phyloP scores from a whole-genome alignment of 2,113 vertebrate genomes.

The Todiramphus chloris region DNA sequence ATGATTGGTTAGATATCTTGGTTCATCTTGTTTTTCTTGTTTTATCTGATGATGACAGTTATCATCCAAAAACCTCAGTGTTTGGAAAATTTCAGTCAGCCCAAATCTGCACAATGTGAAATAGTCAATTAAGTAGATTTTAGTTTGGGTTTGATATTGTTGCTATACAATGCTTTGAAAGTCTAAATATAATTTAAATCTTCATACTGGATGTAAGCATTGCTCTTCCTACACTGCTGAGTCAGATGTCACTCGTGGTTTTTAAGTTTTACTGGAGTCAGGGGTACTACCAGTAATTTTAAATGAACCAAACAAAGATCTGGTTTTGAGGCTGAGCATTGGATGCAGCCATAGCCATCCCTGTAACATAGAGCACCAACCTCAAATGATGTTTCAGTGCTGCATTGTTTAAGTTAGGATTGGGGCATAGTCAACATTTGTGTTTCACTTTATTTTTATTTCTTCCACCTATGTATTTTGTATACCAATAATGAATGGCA shows the following conservation, averaged over 20 bases:
- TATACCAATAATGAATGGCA: not conserved
- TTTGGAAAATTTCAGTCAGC: not conserved
- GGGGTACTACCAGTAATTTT: not conserved
- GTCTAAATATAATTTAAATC: not conserved
- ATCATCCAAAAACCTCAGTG: not conserved
- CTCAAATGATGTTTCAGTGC: not conserved
- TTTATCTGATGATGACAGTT: not conserved
- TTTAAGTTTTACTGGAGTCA: not conserved
- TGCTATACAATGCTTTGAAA: not conserved
- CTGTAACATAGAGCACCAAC: not conserved
- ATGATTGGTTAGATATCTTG: not conserved
- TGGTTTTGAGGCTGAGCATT: accelerated
- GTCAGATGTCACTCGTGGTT: not conserved
- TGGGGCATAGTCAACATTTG: not conserved
- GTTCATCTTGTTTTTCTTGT: not conserved
- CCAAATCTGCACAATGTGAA: not conserved
- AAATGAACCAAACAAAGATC: not conserved
- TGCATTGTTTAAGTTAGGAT: not conserved
- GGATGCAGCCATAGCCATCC: not conserved
- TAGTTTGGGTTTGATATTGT: not conserved
- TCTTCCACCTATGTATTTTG: not conserved
- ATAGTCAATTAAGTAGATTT: not conserved
- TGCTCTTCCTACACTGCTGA: not conserved
- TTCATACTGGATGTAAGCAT: not conserved
- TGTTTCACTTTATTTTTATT: not conserved